Conservation (phyloP, 2,888 invertebrate species). For the Tipula helvola region DNA sequence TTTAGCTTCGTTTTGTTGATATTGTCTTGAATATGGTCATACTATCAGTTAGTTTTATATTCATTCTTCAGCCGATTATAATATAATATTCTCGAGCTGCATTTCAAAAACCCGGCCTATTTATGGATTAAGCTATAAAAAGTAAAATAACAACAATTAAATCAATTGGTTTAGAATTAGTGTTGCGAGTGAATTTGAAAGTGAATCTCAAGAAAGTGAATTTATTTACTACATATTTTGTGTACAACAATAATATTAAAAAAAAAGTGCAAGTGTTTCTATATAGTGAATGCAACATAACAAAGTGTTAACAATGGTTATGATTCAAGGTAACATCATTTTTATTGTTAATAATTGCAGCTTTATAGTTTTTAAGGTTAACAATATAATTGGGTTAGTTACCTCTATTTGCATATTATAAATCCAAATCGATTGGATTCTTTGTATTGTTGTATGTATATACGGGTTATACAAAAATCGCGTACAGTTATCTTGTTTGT, state of each 20-base stretch:
- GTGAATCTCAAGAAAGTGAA: background rate
- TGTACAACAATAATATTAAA: too few relatives aligned
- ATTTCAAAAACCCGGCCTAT: background rate
- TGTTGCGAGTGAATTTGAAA: background rate
- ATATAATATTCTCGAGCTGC: background rate
- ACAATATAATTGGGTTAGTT: background rate
- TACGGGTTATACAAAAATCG: background rate
- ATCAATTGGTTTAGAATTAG: background rate
- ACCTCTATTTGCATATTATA: background rate
- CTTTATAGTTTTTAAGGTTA: background rate
- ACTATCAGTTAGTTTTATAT: background rate
- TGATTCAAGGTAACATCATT: background rate
- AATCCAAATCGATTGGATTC: background rate
- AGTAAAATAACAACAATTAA: background rate
- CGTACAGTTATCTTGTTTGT: background rate
- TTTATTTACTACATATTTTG: background rate
- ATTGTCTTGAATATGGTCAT: background rate
- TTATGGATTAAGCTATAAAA: background rate
- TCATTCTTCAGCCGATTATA: background rate
- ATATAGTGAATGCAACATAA: background rate
- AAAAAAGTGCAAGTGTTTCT: background rate
- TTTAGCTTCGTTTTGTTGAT: background rate
- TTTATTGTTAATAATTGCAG: background rate
- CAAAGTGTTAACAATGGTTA: background rate
- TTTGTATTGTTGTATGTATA: background rate